Base-by-base conservation (phyloP, 2,113 vertebrate genomes). In the Proteles cristata region DNA sequence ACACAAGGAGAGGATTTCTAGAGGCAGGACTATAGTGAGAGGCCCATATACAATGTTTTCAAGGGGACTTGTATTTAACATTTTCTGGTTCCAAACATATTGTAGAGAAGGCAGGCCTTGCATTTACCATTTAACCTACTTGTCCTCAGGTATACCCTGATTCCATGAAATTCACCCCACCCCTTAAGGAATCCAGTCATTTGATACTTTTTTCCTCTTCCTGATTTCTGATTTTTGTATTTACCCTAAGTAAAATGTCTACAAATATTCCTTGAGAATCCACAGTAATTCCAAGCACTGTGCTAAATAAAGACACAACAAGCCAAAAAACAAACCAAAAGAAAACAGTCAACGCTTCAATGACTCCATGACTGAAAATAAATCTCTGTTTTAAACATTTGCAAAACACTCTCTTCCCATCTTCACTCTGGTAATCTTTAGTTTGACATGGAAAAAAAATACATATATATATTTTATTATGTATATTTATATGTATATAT, bases 141-240 rank as follows among this genome's bases (percentile, higher is more conserved):
- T 68, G 63, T 11, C 43, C 15, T 74, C 33, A 55, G 1, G 7
- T 17, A 11, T 5, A 35, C 17, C 5, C 1, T 66, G 31, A 48
- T 21, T 66, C 28, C 11, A 10, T 93, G 11, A 61, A 53, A 31
- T 7, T 26, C 19, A 45, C 0, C 0, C 14, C 50, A 31, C 0
- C 0, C 19, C 17, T 19, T 65, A 71, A 65, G 39, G 11, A 74
- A 55, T 31, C 28, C 0, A 43, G 4, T 23, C 26, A 76, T 11
- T 66, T 53, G 12, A 23, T 79, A 35, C 9, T 85, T 82, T 66
- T 31, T 50, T 43, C 45, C 3, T 8, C 17, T 76, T 50, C 8
- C 45, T 45, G 7, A 69, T 43, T 94, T 87, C 65, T 88, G 31
- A 65, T 48, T 55, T 69, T 69, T 74, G n/a, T 55, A 71, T n/a